Conservation (phyloP, 2,888 invertebrate genomes). For the Plagodis pulveraria region DNA sequence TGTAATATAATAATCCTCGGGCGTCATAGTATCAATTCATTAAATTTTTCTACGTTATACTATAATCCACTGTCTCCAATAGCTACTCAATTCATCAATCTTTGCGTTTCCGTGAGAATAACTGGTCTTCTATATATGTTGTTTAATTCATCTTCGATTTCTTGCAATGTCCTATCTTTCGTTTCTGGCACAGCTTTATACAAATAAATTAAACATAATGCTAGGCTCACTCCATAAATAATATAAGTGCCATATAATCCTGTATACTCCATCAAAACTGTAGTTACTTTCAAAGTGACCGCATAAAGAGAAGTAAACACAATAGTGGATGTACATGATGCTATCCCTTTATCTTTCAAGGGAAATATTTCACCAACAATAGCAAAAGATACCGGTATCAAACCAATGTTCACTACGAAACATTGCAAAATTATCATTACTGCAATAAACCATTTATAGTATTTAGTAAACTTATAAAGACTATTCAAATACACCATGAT, state of each 20-base stretch:
- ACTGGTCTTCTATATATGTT: no score
- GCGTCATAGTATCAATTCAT: no score
- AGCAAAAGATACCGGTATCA: conserved; percentile 46
- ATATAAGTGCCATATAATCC: conserved; percentile 45
- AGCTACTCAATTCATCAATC: no score
- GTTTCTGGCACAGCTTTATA: no score
- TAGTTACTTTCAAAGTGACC: conserved; percentile 48
- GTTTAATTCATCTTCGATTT: no score
- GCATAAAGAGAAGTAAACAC: conserved; percentile 47
- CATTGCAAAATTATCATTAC: conserved; percentile 45
- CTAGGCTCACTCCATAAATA: conserved; percentile 43
- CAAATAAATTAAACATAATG: conserved; percentile 35
- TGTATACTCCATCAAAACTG: conserved; percentile 38
- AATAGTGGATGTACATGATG: conserved; percentile 45
- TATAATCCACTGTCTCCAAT: no score
- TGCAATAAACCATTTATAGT: conserved; percentile 23
- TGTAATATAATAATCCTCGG: no score
- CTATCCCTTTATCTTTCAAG: conserved; percentile 36
- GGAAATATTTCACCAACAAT: no score
- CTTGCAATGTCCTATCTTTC: no score
- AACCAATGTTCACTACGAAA: conserved; percentile 44
- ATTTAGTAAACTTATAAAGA: conserved; percentile 18
- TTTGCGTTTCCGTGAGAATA: no score
- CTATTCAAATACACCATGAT: conserved; percentile 35
- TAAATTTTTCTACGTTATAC: no score